These are phyloP conservation scores for Coelopa frigida DNA, from an alignment of 1,140 invertebrate species.

Conservation along the genomic window DNA sequence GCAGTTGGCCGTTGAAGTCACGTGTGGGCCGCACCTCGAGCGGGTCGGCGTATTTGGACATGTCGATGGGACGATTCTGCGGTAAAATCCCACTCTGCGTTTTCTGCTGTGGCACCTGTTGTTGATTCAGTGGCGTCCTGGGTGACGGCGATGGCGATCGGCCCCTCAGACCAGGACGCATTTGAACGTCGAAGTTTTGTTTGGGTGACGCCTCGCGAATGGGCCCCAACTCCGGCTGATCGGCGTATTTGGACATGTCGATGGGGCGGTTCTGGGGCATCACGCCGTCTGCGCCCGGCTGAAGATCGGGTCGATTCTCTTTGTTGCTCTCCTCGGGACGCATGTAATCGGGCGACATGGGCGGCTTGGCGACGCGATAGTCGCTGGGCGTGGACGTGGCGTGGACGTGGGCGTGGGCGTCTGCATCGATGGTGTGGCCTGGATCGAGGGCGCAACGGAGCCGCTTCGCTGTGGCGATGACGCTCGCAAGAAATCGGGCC, in stretches of 20 bases:
- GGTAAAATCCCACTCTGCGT: neutral
- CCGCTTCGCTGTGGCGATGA: slow-evolving; percentile 3
- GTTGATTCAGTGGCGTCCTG: neutral
- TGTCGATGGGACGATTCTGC: neutral
- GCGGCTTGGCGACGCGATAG: slow-evolving; percentile 32
- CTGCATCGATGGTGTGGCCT: too few species aligned
- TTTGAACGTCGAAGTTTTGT: too few species aligned
- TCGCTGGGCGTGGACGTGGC: slow-evolving; percentile 25
- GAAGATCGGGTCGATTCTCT: slow-evolving; percentile 16
- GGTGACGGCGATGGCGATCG: slow-evolving; percentile 25
- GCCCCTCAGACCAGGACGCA: too few species aligned
- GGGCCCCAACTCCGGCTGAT: too few species aligned
- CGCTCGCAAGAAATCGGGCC: slow-evolving; percentile 21
- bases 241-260: slow-evolving; percentile 33
- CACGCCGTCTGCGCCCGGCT: slow-evolving; percentile 10
- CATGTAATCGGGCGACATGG: slow-evolving; percentile 35
- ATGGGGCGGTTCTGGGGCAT: slow-evolving; percentile 38
- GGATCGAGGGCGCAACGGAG: slow-evolving; percentile 4
- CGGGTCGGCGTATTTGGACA: neutral
- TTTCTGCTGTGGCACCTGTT: slow-evolving; percentile 15
- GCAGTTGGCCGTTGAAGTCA: too few species aligned
- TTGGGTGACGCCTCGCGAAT: too few species aligned
- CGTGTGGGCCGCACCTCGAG: neutral
- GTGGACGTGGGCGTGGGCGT: slow-evolving; percentile 18
- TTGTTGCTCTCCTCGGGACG: slow-evolving; percentile 32